Base-by-base conservation (phyloP, 2,113 vertebrate genomes). In the Phoenicopterus ruber region DNA sequence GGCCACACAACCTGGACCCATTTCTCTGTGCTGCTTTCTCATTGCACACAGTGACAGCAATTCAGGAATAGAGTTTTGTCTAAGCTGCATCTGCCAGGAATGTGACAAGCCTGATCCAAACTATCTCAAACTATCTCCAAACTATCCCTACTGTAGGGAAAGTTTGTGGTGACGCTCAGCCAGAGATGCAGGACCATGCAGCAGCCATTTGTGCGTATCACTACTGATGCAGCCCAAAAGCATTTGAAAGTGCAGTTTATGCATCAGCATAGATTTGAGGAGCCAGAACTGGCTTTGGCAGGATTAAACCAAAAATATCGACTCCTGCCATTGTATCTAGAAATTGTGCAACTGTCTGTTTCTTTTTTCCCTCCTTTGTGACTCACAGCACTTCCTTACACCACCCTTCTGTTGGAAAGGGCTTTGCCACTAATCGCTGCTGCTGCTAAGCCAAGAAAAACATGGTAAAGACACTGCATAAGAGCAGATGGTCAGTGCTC, bases 111-210 rank as follows among this genome's bases (percentile, higher is more conserved):
- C 57, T 63, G 20, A 44, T 10, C n/a, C 57, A 26, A 78, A n/a
- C 63, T 4, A 26, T 31, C 20, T 25, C 40, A 42, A 26, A n/a
- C n/a, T n/a, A n/a, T n/a, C n/a, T n/a, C n/a, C n/a, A n/a, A n/a
- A n/a, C n/a, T n/a, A n/a, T n/a, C n/a, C n/a, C 19, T 25, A 12
- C 58, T n/a, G 25, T 4, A n/a, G 67, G 31, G 38, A 46, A 61
- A 28, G 29, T 13, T 9, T 62, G 55, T 62, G 18, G 47, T 49
- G 62, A 34, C n/a, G 31, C 17, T 47, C 57, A 62, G 31, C 13
- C 38, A 22, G 80, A 62, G 63, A 36, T 0, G 0, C 20, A 28
- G 57, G 57, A 46, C 19, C 31, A 7, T 0, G 13, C 31, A 55
- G 55, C 57, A 50, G 81, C n/a, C 31, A 7, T 24, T 34, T 47